Base-by-base conservation (phyloP, 1,140 invertebrate species). In the Caenorhabditis brenneri region DNA sequence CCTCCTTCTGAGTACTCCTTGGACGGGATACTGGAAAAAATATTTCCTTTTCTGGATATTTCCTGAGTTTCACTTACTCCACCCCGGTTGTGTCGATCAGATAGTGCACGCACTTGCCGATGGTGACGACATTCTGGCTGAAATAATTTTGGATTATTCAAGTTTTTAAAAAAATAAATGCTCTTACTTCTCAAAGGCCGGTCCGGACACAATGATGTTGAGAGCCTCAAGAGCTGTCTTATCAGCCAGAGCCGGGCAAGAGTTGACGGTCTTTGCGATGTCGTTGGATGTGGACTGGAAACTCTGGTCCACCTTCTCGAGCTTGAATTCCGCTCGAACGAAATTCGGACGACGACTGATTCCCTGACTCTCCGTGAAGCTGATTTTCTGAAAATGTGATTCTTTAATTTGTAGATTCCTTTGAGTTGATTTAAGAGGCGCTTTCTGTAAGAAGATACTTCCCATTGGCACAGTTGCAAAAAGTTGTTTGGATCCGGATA, bases 251-350 rank as follows among this genome's bases (percentile, higher is more conserved):
- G 36, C 65, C 10, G 65, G 65, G 10, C 65, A 74, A 3, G 65
- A 19, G 10, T 74, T 74, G 1, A 31, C 29, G 10, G 65, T 74
- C 22, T 42, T 74, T 2, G 15, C 42, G 36, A 74, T 31, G 15
- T 74, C 65, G 19, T 74, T 74, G 7, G 65, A 74, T 74, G 65
- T 74, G 9, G 65, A 74, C 15, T 74, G 65, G n/a, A 74, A 74
- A 5, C 36, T 42, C 10, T 74, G 19, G 15, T 74, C 36, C 22
- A 74, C 65, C 10, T 74, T 74, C 19, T 74, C 42, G 36, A 74
- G 65, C 22, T 27, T 15, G n/a, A 74, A 74, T 24, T 42, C 19
- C 0, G 65, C 65, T 24, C 42, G 22, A 10, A 42, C 42, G 65
- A 74, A 74, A 36, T 74, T 74, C 24, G 27, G 65, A 5, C 65